Conservation (phyloP, 2,113 vertebrate species). For the Ctenodactylus gundi region DNA sequence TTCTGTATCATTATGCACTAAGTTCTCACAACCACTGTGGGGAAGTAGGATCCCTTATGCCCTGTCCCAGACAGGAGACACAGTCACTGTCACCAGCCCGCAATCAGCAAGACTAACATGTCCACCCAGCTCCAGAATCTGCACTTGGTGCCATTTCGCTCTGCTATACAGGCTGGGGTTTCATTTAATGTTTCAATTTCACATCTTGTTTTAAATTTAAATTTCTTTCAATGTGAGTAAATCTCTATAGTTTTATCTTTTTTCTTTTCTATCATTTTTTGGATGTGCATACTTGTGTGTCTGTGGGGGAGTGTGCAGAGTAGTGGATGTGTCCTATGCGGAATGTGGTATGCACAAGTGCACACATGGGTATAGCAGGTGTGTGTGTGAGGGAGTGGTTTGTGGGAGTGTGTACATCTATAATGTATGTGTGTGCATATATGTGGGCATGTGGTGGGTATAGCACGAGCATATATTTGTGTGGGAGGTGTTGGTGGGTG, state of each 20-base stretch:
- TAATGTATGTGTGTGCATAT: neutral
- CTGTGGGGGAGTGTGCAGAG: too few species aligned
- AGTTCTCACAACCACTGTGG: neutral
- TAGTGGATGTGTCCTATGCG: neutral
- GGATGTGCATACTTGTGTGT: neutral
- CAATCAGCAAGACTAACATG: neutral
- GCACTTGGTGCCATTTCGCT: accelerated
- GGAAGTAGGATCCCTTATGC: accelerated
- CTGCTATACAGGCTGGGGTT: too few species aligned
- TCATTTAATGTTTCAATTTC: neutral
- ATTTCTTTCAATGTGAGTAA: neutral
- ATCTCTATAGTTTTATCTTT: neutral
- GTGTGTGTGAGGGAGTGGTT: neutral
- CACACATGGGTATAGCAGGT: neutral
- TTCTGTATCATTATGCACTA: too few species aligned
- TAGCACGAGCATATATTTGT: neutral
- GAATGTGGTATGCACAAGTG: neutral
- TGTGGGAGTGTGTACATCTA: neutral
- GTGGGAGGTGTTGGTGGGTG: neutral
- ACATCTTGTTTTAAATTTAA: neutral
- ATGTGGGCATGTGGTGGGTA: neutral
- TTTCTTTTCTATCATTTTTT: neutral
- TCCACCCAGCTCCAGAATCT: neutral
- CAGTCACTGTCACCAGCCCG: accelerated
- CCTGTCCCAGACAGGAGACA: neutral